These are phyloP conservation scores for Solenopsis fugax DNA, from an alignment of 1,140 invertebrate species.

Conservation along the genomic window DNA sequence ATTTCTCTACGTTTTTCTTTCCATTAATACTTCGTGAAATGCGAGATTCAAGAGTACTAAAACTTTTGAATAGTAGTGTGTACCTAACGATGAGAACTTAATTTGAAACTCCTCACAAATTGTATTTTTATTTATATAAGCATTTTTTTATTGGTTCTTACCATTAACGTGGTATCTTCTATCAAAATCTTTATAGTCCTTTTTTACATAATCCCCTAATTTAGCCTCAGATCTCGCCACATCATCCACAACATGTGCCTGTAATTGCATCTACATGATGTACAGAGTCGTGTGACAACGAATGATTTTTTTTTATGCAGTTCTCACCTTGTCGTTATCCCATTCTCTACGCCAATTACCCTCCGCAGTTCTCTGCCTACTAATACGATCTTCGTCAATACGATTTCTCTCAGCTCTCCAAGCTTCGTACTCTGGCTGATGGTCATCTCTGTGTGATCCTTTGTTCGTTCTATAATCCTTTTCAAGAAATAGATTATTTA, in stretches of 20 bases:
- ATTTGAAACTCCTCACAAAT: not conserved
- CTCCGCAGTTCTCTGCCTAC: slow-evolving; percentile 85
- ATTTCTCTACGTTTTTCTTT: no score
- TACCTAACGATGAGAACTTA: not conserved
- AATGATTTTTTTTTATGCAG: not conserved
- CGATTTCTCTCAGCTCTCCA: slow-evolving; percentile 86
- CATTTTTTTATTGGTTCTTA: slow-evolving; percentile 52
- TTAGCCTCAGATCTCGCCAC: slow-evolving; percentile 65
- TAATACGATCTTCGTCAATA: slow-evolving; percentile 86
- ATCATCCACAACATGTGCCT: slow-evolving; percentile 79
- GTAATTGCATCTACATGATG: slow-evolving; percentile 31
- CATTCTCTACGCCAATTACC: slow-evolving; percentile 87
- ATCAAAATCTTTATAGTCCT: slow-evolving; percentile 79
- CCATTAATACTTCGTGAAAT: no score
- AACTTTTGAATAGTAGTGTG: no score
- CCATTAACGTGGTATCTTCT: slow-evolving; percentile 75
- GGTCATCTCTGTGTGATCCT: slow-evolving; percentile 75
- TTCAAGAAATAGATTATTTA: not conserved
- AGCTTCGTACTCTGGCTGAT: slow-evolving; percentile 84
- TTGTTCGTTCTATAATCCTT: slow-evolving; percentile 72
- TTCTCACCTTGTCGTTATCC: slow-evolving; percentile 85
- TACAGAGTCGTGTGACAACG: not conserved
- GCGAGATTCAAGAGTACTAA: no score
- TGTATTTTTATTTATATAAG: slow-evolving; percentile 15
- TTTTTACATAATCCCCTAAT: slow-evolving; percentile 73